Base-by-base conservation (phyloP, 2,113 vertebrate genomes). In the Oncorhynchus kisutch region DNA sequence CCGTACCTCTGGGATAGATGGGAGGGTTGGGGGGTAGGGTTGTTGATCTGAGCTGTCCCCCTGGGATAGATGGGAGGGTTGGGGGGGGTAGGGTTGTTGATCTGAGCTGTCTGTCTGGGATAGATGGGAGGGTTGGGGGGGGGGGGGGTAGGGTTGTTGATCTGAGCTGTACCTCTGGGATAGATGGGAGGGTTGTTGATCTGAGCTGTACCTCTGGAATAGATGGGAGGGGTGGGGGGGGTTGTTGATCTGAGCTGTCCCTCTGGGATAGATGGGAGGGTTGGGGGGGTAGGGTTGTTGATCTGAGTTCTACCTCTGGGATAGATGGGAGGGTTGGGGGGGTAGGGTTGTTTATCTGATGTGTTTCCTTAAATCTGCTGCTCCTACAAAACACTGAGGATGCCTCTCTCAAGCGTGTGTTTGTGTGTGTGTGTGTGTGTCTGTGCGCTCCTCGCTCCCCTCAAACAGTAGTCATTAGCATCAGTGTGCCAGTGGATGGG, bases 321-420 rank as follows among this genome's bases (percentile, higher is more conserved):
- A 12, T 59, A 74, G 73, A 54, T 29, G 5, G 77, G 71, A 45
- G 39, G 39, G 1, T 39, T 39, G 13, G 25, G 25, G 70, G 80
- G 1, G 24, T 78, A 74, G 1, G 12, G 51, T n/a, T 80, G 74
- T 84, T 88, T 48, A 80, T 83, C 73, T 75, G 78, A 79, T 68
- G 70, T 82, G 34, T 80, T 82, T 81, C 72, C 74, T 67, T 70
- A 86, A 89, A 92, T 81, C 22, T 79, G 82, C 78, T 86, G 84
- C 73, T 79, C 78, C 77, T 66, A 84, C 82, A 88, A 81, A 91
- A 89, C 1, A n/a, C 67, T 13, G 45, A 77, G 27, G 76, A 81
- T 71, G 60, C 45, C 71, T 72, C 60, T 79, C 70, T 72, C 67
- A 39, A 39, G 34, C 1, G 5, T 8, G 34, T 39, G 34, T 39